A percentile compares a stretch with the other conserved stretches of the same genome.
These are phyloP conservation scores for Betta splendens DNA, from an alignment of 2,797 vertebrate species.

Conservation along the genomic window DNA sequence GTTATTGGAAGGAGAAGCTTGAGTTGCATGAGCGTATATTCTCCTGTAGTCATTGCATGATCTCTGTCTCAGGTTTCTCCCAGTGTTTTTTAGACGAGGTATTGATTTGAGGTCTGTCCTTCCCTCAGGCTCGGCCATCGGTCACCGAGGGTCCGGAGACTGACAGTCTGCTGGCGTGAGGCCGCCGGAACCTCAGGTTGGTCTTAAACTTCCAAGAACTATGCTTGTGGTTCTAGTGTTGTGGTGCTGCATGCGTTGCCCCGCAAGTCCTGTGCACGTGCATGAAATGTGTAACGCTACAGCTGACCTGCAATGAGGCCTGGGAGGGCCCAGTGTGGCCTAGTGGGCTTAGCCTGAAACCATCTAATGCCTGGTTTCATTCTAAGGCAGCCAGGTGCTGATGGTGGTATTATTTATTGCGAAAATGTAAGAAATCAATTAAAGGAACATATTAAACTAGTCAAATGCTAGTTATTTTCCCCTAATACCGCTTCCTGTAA, in stretches of 20 bases:
- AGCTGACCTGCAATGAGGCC: not conserved
- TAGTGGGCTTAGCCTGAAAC: not conserved
- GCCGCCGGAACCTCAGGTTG: conserved; percentile 63
- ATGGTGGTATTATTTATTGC: not conserved
- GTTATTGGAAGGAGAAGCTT: conserved; percentile 73
- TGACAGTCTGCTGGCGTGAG: conserved; percentile 57
- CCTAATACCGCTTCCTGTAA: no score
- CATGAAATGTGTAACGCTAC: not conserved
- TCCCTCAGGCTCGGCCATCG: conserved; percentile 71
- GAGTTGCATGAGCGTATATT: conserved; percentile 90
- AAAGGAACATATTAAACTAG: no score
- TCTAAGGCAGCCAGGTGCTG: not conserved
- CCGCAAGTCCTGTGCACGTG: conserved; percentile 5
- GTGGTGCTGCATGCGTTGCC: conserved; percentile 1
- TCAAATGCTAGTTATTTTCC: no score
- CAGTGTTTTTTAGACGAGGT: conserved; percentile 56
- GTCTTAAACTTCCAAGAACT: conserved; percentile 33
- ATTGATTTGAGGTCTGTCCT: conserved; percentile 78
- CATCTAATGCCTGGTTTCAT: not conserved
- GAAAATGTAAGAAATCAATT: no score
- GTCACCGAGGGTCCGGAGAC: conserved; percentile 63
- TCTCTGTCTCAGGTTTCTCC: conserved; percentile 63
- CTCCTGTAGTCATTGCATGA: conserved; percentile 88
- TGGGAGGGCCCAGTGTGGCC: not conserved
- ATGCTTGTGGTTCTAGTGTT: not conserved